Evolutionary conservation across 2,113 vertebrate genomes (phyloP).

Genomic region (Nettapus auritus): DNA sequence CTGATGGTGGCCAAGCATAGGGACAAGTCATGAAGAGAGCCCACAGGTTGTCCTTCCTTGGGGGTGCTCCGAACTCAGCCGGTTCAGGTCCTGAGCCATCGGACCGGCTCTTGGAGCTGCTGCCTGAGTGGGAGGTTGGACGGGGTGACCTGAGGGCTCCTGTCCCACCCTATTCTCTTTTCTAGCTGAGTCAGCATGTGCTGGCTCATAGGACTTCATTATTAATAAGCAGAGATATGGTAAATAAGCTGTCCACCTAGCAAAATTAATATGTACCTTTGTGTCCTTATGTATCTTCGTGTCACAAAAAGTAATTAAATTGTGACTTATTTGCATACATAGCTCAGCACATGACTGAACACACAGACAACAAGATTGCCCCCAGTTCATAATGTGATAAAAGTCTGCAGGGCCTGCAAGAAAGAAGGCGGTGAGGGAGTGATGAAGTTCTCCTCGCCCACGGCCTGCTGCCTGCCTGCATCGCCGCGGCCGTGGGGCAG

Average conservation of each 20-base stretch:
- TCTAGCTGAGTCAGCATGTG: not conserved
- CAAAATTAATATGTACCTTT: not conserved
- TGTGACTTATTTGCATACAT: not conserved
- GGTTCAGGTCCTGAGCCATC: not conserved
- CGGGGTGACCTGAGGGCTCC: not conserved
- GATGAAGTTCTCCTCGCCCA: not conserved
- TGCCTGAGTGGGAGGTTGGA: not conserved
- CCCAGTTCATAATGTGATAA: not conserved
- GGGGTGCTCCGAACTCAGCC: not conserved
- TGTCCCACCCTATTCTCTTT: not conserved
- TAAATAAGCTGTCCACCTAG: not conserved
- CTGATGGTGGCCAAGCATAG: not conserved
- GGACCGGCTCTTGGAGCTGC: not conserved
- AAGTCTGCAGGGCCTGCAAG: not conserved
- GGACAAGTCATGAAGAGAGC: not conserved
- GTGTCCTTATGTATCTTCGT: not conserved
- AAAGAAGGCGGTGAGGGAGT: not conserved
- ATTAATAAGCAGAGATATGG: not conserved
- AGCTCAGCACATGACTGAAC: not conserved
- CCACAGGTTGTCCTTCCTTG: not conserved
- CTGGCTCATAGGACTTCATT: not conserved
- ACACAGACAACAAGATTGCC: not conserved
- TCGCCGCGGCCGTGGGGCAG: not conserved
- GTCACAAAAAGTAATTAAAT: not conserved
- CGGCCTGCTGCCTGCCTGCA: not conserved